Evolutionary conservation across 2,113 vertebrate species (phyloP).

Genomic region (Pseudopodoces humilis): DNA sequence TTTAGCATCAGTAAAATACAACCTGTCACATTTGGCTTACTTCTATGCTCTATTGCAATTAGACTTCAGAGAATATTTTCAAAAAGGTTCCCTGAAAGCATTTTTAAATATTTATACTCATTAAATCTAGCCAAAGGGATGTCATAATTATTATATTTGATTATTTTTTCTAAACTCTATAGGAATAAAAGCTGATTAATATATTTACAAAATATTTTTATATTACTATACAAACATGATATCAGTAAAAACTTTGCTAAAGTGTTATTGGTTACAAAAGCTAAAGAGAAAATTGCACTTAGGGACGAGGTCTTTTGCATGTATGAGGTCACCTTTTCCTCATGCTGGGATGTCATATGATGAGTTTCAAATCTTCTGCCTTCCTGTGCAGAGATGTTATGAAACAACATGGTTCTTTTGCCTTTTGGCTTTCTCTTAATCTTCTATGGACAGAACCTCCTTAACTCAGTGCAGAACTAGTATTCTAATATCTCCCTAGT

Average conservation of each 20-base stretch:
- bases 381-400: neutral
- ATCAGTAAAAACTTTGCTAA: neutral
- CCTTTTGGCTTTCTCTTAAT: neutral
- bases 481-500: neutral
- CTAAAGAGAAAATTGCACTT: neutral
- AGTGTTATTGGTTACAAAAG: neutral
- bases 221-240: neutral
- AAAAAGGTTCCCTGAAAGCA: neutral
- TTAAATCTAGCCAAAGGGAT: neutral
- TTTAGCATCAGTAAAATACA: neutral
- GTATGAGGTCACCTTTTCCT: neutral
- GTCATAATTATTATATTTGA: neutral
- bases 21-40: neutral
- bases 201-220: neutral
- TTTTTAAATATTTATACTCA: neutral
- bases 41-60: neutral
- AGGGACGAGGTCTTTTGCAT: rapidly evolving
- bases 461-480: neutral
- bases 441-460: neutral
- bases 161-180: neutral
- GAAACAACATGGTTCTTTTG: neutral
- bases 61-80: neutral
- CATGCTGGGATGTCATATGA: rapidly evolving
- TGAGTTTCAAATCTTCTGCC: neutral
- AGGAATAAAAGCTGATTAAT: neutral